Evolutionary conservation across 2,113 vertebrate genomes (phyloP).

Genomic region (Nyctereutes procyonoides): DNA sequence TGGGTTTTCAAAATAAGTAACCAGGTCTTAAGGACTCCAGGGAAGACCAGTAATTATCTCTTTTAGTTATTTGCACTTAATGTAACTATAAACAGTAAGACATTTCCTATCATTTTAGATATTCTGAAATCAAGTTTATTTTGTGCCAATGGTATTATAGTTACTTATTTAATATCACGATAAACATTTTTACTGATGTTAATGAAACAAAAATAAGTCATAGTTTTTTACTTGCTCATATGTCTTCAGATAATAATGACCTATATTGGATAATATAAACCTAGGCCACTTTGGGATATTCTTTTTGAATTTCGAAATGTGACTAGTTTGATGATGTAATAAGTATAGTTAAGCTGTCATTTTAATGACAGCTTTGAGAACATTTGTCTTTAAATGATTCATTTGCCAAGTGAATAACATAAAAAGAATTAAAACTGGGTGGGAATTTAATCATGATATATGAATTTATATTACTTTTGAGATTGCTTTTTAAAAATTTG

Average conservation of each 20-base stretch:
- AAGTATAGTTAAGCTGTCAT: background rate
- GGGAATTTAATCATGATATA: background rate
- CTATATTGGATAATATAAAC: background rate
- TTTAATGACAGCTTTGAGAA: slow-evolving; percentile 12
- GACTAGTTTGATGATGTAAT: background rate
- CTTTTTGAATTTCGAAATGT: slow-evolving; percentile 25
- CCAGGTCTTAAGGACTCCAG: background rate
- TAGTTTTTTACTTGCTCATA: background rate
- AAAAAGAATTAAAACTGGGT: background rate
- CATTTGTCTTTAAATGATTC: background rate
- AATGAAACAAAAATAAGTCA: background rate
- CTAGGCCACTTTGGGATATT: background rate
- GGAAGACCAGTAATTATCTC: background rate
- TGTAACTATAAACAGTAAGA: background rate
- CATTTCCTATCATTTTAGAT: background rate
- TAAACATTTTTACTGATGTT: background rate
- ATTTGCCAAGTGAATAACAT: slow-evolving; percentile 23
- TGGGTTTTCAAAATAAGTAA: background rate
- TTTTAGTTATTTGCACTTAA: background rate
- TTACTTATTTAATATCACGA: background rate
- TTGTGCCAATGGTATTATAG: background rate
- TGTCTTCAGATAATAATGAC: background rate
- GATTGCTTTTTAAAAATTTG: slow-evolving; percentile 34
- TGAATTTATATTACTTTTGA: slow-evolving; percentile 24
- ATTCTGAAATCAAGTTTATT: background rate